Evolutionary conservation across 2,797 vertebrate genomes (phyloP).

Genomic region (Pseudotriccus pelzelni): DNA sequence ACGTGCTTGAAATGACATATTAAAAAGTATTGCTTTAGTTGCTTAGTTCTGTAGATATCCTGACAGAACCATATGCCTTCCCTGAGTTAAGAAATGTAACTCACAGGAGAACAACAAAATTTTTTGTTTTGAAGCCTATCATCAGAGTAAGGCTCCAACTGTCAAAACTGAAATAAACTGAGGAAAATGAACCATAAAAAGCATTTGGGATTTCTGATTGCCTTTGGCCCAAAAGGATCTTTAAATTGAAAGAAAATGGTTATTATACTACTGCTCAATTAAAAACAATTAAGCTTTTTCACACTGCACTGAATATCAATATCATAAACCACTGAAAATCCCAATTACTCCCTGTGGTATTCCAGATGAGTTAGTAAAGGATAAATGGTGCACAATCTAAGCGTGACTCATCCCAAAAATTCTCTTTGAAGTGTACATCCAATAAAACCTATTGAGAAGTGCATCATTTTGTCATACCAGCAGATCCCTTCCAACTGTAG

Average conservation of each 20-base stretch:
- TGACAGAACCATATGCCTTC: background rate
- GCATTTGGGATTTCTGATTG: background rate
- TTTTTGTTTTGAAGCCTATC: background rate
- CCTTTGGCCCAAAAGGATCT: background rate
- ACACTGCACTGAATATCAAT: background rate
- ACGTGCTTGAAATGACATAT: background rate
- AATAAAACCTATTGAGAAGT: background rate
- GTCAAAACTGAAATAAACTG: slow-evolving; percentile 39
- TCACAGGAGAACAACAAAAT: background rate
- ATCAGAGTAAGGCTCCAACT: background rate
- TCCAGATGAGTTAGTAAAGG: slow-evolving; percentile 33
- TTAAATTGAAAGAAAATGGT: slow-evolving; percentile 29
- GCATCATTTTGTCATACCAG: background rate
- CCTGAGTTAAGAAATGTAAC: background rate
- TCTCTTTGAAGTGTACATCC: background rate
- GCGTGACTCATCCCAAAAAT: slow-evolving; percentile 5
- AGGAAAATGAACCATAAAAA: background rate
- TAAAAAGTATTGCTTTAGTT: background rate
- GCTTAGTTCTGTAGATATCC: background rate
- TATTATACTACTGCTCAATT: slow-evolving; percentile 26
- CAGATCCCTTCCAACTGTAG: background rate
- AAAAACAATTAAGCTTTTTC: slow-evolving; percentile 35
- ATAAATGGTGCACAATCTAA: background rate
- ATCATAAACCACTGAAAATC: background rate
- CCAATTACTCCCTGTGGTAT: background rate